Conservation (phyloP, 2,888 invertebrate genomes). For the Hemicrepidius hirtus region DNA sequence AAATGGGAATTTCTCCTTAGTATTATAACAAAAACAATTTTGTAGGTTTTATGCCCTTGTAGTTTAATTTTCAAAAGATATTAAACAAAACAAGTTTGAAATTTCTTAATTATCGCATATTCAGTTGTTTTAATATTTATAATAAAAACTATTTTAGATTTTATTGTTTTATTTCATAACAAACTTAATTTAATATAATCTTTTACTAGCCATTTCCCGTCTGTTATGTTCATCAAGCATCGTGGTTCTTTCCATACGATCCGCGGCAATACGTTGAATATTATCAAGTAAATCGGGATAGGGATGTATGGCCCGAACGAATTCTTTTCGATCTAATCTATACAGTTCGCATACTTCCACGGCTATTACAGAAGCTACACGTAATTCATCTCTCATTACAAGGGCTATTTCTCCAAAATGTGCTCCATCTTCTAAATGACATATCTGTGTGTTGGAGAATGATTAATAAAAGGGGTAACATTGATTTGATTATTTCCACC, state of each 20-base stretch:
- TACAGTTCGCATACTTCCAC: conserved; percentile 71
- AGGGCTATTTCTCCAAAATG: conserved; percentile 74
- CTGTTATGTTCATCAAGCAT: conserved; percentile 70
- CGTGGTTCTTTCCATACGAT: conserved; percentile 73
- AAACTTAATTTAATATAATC: conserved; percentile 33
- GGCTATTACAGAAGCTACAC: conserved; percentile 70
- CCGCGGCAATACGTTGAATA: conserved; percentile 72
- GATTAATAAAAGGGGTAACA: background rate
- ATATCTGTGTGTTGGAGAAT: conserved; percentile 66
- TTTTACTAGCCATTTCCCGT: conserved; percentile 50
- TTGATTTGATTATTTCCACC: conserved; percentile 54
- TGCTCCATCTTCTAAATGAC: conserved; percentile 76
- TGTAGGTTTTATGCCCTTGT: no score
- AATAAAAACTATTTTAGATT: no score
- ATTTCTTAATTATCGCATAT: no score
- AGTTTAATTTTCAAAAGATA: no score
- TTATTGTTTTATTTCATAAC: no score
- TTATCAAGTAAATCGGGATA: conserved; percentile 72
- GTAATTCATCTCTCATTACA: conserved; percentile 66
- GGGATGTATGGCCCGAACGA: conserved; percentile 69
- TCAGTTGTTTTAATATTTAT: no score
- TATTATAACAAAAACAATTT: no score
- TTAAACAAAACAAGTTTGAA: no score
- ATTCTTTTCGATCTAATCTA: conserved; percentile 69
- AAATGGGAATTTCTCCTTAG: no score